Base-by-base conservation (phyloP, 2,113 vertebrate species). In the Caranx melampygus region DNA sequence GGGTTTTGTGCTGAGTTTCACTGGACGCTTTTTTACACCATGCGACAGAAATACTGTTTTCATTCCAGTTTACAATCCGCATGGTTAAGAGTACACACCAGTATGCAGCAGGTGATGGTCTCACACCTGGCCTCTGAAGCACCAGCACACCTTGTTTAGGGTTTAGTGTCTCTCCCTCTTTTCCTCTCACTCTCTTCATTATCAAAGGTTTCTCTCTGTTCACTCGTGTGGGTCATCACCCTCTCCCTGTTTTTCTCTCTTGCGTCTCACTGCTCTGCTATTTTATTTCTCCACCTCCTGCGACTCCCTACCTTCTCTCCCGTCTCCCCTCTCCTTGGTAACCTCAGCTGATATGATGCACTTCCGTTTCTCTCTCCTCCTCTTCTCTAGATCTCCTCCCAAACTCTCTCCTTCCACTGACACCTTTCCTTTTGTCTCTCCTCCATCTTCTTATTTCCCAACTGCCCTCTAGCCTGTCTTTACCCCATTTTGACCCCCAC, bases 401-500 rank as follows among this genome's bases (percentile, higher is more conserved):
- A 62, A 44, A 6, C 16, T 31, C 68, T 20, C 35, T 62, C 47
- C 40, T 9, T 58, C 9, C 13, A 20, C 18, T 52, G 3, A 21
- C 51, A 21, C 2, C 63, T 20, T 9, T 47, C 42, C 65, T 47
- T 70, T 42, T 58, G 59, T 95, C 94, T 94, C 95, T 92, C 94
- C 93, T 92, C 84, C 92, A 94, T 61, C n/a, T 52, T 94, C 95
- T 94, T 96, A 93, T 92, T 90, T 94, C 26, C 26, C 93, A 94
- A 94, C 95, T 91, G 93, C 93, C 93, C 18, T 65, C 35, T 3
- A 21, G 26, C 11, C 37, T 74, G 10, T 58, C 42, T 16, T 94
- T 95, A 92, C 91, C 89, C 93, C 7, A 54, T 54, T 61, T 37
- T 47, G 26, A 37, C 51, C 33, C 55, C 31, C 52, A 37, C 55